Percentiles rank a stretch among this genome's conserved stretches.
These are phyloP conservation scores for Hyalella azteca DNA, from an alignment of 2,888 invertebrate genomes.

Conservation along the genomic window DNA sequence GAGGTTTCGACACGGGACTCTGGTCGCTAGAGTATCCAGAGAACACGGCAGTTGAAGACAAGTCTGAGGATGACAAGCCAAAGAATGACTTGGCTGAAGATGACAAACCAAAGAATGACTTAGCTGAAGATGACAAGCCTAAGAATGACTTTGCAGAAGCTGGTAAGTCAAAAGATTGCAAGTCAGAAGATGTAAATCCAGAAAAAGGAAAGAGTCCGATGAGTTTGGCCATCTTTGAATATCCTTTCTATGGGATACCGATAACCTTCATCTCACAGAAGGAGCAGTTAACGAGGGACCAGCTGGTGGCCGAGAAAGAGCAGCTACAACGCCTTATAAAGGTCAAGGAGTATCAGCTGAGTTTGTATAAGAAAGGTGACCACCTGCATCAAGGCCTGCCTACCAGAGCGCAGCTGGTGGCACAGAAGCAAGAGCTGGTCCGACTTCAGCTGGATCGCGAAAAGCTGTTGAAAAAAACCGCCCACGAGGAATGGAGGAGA, in stretches of 20 bases:
- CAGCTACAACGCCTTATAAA: constrained; percentile 8
- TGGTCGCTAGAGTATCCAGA: constrained; percentile 17
- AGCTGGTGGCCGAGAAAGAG: constrained; percentile 5
- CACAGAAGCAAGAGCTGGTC: neutral
- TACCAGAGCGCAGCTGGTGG: neutral
- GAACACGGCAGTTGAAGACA: too few relatives aligned
- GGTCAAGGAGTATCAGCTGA: constrained; percentile 21
- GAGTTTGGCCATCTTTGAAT: neutral
- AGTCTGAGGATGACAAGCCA: neutral
- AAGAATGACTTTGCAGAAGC: too few relatives aligned
- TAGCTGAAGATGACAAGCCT: neutral
- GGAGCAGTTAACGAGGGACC: neutral
- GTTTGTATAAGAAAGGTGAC: neutral
- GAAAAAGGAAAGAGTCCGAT: neutral
- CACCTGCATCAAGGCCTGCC: neutral
- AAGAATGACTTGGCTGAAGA: too few relatives aligned
- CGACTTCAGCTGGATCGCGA: constrained; percentile 17
- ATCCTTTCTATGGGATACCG: neutral
- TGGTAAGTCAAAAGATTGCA: neutral
- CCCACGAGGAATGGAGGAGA: constrained; percentile 27
- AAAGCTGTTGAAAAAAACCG: constrained; percentile 6
- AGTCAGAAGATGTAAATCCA: neutral
- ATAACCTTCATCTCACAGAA: neutral
- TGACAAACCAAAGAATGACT: neutral
- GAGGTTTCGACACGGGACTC: constrained; percentile 19